Percentiles rank a stretch among this genome's conserved stretches.
Evolutionary conservation across 2,113 vertebrate species (phyloP).

Genomic region (Plecotus auritus): DNA sequence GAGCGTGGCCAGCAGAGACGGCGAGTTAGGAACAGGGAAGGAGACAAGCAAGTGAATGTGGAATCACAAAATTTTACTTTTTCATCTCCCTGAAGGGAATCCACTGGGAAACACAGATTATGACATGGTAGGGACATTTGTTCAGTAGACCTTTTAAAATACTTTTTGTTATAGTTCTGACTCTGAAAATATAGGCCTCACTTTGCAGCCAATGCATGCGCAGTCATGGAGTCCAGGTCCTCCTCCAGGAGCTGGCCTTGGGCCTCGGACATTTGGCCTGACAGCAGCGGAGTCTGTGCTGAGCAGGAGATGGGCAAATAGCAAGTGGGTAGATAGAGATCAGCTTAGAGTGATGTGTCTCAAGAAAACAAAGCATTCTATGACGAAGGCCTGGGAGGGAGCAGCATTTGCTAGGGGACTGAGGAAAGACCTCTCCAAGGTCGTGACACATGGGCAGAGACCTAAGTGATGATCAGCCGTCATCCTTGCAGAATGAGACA

Average conservation of each 20-base stretch:
- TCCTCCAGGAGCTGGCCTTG: neutral
- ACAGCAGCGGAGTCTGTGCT: neutral
- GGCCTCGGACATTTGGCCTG: neutral
- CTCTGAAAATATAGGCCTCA: neutral
- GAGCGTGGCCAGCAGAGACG: neutral
- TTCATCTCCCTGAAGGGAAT: neutral
- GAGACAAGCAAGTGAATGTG: too few relatives aligned
- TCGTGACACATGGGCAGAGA: neutral
- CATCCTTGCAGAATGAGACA: neutral
- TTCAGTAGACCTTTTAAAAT: neutral
- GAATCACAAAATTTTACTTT: neutral
- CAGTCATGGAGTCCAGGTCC: neutral
- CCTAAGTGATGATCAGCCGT: neutral
- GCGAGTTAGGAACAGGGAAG: accelerated
- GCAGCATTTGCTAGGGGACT: neutral
- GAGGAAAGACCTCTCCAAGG: neutral
- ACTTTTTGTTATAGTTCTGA: neutral
- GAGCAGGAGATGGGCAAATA: neutral
- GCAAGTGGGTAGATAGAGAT: neutral
- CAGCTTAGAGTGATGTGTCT: neutral
- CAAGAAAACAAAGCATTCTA: neutral
- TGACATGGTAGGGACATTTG: neutral
- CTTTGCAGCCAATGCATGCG: neutral
- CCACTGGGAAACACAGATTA: neutral
- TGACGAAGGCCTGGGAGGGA: neutral